Evolutionary conservation across 2,888 invertebrate genomes (phyloP).

Genomic region (Helobdella robusta): DNA sequence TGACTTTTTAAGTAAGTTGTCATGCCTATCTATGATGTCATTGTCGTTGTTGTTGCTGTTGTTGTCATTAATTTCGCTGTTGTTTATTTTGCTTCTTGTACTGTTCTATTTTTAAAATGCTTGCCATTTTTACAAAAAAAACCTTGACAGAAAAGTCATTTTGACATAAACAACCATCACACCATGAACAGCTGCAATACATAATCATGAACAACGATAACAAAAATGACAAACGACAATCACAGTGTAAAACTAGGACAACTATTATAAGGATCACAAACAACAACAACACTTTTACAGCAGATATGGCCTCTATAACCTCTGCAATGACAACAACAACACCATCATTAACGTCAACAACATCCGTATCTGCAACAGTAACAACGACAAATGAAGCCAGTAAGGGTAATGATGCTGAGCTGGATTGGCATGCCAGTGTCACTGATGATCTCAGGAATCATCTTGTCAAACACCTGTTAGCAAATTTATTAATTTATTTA

Average conservation of each 20-base stretch:
- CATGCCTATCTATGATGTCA: too few relatives aligned
- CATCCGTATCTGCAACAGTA: slow-evolving; percentile 12
- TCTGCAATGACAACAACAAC: not conserved
- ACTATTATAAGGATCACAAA: not conserved
- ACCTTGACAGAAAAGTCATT: too few relatives aligned
- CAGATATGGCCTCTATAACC: not conserved
- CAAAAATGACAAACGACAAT: not conserved
- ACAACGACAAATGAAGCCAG: not conserved
- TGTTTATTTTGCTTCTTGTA: too few relatives aligned
- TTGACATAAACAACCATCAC: not conserved
- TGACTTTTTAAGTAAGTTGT: too few relatives aligned
- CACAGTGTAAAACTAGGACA: not conserved
- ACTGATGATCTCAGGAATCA: slow-evolving; percentile 95
- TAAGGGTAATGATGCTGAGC: not conserved
- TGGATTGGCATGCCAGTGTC: slow-evolving; percentile 85
- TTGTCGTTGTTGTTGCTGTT: too few relatives aligned
- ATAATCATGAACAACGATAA: not conserved
- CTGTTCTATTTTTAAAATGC: too few relatives aligned
- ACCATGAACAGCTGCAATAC: not conserved
- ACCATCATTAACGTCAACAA: not conserved
- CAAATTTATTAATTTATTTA: not conserved
- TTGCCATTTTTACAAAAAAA: too few relatives aligned
- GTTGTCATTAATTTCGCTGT: too few relatives aligned
- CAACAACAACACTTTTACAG: not conserved
- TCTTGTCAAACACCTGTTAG: slow-evolving; percentile 87